A percentile compares a stretch with the other conserved stretches of the same genome.
Conservation (phyloP, 1,140 invertebrate genomes). For the Drosophila ercepeae region DNA sequence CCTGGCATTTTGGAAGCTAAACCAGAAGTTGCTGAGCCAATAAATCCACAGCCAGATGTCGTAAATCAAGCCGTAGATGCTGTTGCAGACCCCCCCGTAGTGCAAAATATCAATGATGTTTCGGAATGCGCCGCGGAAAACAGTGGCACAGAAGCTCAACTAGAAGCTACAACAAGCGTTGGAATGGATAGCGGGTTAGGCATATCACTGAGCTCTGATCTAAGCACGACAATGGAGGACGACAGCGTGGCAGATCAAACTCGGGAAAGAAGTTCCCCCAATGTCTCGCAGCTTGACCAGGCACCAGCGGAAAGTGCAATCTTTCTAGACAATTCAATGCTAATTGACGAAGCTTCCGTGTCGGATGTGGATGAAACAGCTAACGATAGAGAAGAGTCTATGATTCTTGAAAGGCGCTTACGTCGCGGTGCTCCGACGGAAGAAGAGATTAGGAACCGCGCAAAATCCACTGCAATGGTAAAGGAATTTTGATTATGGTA, state of each 20-base stretch:
- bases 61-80: neutral
- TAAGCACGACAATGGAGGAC: neutral
- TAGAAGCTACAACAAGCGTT: neutral
- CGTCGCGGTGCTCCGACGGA: no score
- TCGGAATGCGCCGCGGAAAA: neutral
- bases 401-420: no score
- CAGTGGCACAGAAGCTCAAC: neutral
- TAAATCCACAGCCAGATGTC: neutral
- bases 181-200: constrained; percentile 6
- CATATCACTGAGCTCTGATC: neutral
- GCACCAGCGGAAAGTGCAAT: neutral
- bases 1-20: neutral
- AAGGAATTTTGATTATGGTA: neutral
- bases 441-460: no score
- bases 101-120: neutral
- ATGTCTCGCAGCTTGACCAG: constrained; percentile 3
- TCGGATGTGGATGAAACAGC: neutral
- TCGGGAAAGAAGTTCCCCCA: neutral
- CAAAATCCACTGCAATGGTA: constrained; percentile 8
- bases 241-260: neutral
- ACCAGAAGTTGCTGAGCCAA: neutral
- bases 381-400: no score
- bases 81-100: neutral
- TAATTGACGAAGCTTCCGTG: constrained; percentile 13
- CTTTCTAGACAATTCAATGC: neutral